Conservation (phyloP, 2,888 invertebrate species). For the Tetramorium bicarinatum region DNA sequence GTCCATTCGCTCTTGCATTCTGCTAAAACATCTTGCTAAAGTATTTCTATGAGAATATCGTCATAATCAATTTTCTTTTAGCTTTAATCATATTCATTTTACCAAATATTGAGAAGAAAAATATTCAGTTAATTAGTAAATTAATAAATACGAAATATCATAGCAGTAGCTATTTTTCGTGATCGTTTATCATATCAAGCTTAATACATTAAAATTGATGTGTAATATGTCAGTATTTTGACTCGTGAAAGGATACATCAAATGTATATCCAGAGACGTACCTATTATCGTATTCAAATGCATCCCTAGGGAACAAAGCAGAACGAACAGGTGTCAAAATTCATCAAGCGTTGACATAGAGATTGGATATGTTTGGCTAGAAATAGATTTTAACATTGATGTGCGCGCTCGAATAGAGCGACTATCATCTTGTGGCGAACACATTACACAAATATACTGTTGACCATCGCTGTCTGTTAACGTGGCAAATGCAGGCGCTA, state of each 20-base stretch:
- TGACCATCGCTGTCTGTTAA: slow-evolving; percentile 28
- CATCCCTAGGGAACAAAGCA: background rate
- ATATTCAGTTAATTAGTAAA: background rate
- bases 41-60: background rate
- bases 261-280: background rate
- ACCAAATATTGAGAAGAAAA: background rate
- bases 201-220: slow-evolving; percentile 1
- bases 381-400: slow-evolving; percentile 28
- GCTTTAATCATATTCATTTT: background rate
- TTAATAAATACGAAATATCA: background rate
- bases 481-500: slow-evolving; percentile 40
- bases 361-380: background rate
- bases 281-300: slow-evolving; percentile 2
- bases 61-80: background rate
- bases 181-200: background rate
- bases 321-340: background rate
- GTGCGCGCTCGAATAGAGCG: background rate
- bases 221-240: background rate
- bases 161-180: background rate
- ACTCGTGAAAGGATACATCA: slow-evolving; percentile 1
- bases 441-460: slow-evolving; percentile 21
- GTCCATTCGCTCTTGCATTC: background rate
- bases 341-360: background rate
- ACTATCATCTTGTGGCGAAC: slow-evolving; percentile 1
- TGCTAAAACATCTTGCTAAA: background rate